Conservation (phyloP, 2,113 vertebrate genomes). For the Micromys minutus region DNA sequence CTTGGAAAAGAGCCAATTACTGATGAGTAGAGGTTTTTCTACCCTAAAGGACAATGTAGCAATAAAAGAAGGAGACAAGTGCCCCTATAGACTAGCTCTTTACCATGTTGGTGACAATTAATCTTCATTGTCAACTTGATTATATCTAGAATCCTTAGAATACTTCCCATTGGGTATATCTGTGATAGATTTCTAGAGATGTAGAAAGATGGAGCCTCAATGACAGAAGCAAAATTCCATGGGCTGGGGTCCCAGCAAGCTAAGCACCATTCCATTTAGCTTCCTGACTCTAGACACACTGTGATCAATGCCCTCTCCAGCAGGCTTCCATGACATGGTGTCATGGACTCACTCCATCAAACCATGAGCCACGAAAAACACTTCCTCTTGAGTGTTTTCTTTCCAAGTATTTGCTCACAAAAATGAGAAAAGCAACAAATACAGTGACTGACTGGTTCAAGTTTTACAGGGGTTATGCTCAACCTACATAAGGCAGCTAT, state of each 20-base stretch:
- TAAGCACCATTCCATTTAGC: not conserved
- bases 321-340: not conserved
- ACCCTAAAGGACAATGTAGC: not conserved
- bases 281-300: not conserved
- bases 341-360: not conserved
- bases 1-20: not conserved
- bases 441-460: not conserved
- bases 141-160: not conserved
- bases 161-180: not conserved
- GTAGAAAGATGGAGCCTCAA: not conserved
- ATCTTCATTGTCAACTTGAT: not conserved
- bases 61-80: not conserved
- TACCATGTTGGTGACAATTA: not conserved
- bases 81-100: not conserved
- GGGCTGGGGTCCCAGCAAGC: not conserved
- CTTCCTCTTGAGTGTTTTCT: not conserved
- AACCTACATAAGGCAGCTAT: not conserved
- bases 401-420: not conserved
- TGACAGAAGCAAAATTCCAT: not conserved
- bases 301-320: not conserved
- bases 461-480: not conserved
- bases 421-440: not conserved
- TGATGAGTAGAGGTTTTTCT: not conserved
- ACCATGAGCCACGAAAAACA: no score
- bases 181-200: not conserved